A percentile compares a stretch with the other conserved stretches of the same genome.
These are phyloP conservation scores for Petrocephalus schoutedeni DNA, from an alignment of 2,797 vertebrate genomes.

Conservation along the genomic window DNA sequence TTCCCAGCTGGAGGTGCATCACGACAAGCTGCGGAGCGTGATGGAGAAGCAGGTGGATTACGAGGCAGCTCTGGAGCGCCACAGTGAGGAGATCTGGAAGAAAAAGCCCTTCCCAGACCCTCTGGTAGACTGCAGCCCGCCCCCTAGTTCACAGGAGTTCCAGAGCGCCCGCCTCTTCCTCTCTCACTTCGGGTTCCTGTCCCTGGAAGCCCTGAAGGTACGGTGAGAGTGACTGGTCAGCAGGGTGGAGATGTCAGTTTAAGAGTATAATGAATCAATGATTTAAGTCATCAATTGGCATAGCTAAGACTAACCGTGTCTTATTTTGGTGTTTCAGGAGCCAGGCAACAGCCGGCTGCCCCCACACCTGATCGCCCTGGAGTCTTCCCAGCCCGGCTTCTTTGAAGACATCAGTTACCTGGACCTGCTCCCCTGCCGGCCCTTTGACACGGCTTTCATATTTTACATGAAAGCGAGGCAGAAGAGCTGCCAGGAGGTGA, in stretches of 20 bases:
- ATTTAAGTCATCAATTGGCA: background rate
- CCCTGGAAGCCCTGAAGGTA: conserved; percentile 89
- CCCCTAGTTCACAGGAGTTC: conserved; percentile 71
- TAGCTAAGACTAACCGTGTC: background rate
- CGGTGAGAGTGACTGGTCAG: background rate
- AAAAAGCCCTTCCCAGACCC: conserved; percentile 75
- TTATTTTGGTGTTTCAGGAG: conserved; percentile 60
- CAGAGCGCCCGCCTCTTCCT: conserved; percentile 85
- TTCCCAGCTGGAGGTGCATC: conserved; percentile 73
- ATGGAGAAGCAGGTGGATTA: conserved; percentile 76
- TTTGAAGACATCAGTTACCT: conserved; percentile 78
- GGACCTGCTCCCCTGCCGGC: conserved; percentile 79
- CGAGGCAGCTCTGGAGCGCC: conserved; percentile 74
- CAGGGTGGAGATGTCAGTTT: background rate
- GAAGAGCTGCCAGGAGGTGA: conserved; percentile 84
- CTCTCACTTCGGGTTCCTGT: conserved; percentile 86
- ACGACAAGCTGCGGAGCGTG: conserved; percentile 72
- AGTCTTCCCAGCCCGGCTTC: conserved; percentile 79
- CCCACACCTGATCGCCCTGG: conserved; percentile 82
- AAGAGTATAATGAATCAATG: background rate
- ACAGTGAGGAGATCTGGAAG: conserved; percentile 74
- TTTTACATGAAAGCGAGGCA: conserved; percentile 89
- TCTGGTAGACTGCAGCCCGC: conserved; percentile 69
- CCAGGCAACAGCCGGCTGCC: conserved; percentile 78
- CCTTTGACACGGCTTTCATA: conserved; percentile 80